Evolutionary conservation across 2,797 vertebrate genomes (phyloP).

Genomic region (Oreortyx pictus): DNA sequence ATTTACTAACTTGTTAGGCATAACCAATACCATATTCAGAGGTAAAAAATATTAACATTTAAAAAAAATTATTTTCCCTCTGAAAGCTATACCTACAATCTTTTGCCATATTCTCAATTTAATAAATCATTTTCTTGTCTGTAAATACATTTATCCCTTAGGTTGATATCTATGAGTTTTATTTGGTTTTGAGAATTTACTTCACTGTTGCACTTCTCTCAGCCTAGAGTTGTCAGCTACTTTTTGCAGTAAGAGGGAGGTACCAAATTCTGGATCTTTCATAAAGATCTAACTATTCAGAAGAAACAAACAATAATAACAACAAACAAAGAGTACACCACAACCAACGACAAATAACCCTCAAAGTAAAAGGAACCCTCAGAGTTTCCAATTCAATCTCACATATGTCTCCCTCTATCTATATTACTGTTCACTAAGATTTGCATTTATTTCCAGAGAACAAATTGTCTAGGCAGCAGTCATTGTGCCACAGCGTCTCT

Average conservation of each 20-base stretch:
- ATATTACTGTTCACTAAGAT: neutral
- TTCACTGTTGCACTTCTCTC: neutral
- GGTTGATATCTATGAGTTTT: fast-evolving
- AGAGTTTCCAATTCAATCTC: too few species aligned
- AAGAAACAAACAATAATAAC: too few species aligned
- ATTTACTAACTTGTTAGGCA: fast-evolving
- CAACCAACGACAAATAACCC: too few species aligned
- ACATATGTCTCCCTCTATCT: too few species aligned
- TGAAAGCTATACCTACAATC: neutral
- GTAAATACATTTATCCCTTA: neutral
- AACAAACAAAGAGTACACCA: too few species aligned
- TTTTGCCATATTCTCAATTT: neutral
- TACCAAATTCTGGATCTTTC: neutral
- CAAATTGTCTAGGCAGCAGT: neutral
- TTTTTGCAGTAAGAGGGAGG: neutral
- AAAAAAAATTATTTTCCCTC: neutral
- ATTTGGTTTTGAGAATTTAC: neutral
- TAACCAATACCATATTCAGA: neutral
- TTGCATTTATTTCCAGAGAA: neutral
- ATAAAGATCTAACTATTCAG: neutral
- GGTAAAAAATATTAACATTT: neutral
- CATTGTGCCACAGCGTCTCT: too few species aligned
- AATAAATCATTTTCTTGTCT: neutral
- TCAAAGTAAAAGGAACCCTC: too few species aligned
- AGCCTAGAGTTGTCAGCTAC: neutral